Base-by-base conservation (phyloP, 2,888 invertebrate genomes). In the Lycaena phlaeas region DNA sequence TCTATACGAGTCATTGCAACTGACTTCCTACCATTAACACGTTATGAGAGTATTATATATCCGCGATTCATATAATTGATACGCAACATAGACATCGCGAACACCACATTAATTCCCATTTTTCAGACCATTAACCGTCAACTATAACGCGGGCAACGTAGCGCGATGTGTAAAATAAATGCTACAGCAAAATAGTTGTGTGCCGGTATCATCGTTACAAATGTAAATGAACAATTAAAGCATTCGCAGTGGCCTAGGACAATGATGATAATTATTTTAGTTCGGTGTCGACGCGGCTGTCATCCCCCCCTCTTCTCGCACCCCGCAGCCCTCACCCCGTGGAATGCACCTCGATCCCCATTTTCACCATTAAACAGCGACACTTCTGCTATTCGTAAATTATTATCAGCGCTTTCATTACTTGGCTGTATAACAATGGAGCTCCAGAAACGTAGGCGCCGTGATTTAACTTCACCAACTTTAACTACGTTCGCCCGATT, bases 151-250 rank as follows among this genome's bases (percentile, higher is more conserved):
- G 22, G 18, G 64, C 63, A 65, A 66, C 69, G 68, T 61, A 69
- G 68, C 67, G 65, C 64, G 64, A 62, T 67, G 67, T 70, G 69
- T 73, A 67, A 78, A 78, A 82, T 78, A 75, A 77, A 78, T 70
- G 72, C 59, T 65, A n/a, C n/a, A 56, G 59, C 66, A 68, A 70
- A 81, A 84, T 82, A 82, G 84, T 82, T 84, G 72, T 62, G 67
- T 78, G 77, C 77, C 74, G 78, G 79, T 78, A 78, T 81, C 79
- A 81, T 81, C 71, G 81, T 71, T 76, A 78, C 77, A 78, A 82
- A 82, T 84, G 79, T 82, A 82, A 82, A 84, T 84, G 82, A 82
- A 84, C 84, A 84, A 82, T 84, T 84, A 82, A 81, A 84, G 66
- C 72, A 74, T 72, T 72, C 70, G 73, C 75, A 73, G 74, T 70